These are phyloP conservation scores for Deroptyus accipitrinus DNA, from an alignment of 2,113 vertebrate genomes.

Conservation along the genomic window DNA sequence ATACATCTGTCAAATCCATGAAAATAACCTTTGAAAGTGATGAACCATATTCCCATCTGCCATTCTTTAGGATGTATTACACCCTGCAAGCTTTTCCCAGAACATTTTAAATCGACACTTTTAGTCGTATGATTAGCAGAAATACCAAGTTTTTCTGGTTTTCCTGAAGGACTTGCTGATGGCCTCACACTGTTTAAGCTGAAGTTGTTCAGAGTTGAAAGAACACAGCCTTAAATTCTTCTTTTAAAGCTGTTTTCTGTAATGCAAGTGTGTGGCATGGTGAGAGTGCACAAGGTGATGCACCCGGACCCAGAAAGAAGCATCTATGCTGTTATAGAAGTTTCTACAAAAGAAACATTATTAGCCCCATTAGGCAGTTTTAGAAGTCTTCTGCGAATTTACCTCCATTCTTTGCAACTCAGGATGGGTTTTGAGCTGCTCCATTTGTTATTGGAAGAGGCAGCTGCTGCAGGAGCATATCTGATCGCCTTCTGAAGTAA, in stretches of 20 bases:
- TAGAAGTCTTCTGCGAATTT: background rate
- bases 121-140: background rate
- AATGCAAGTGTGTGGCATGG: too few species aligned
- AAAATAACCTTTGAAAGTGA: slow-evolving; percentile 54
- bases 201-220: slow-evolving; percentile 4
- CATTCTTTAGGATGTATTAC: slow-evolving; percentile 13
- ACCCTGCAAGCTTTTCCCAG: background rate
- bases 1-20: slow-evolving; percentile 61
- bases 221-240: background rate
- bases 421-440: background rate
- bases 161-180: background rate
- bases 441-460: background rate
- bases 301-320: background rate
- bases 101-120: slow-evolving; percentile 9
- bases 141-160: background rate
- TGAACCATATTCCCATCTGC: slow-evolving; percentile 53
- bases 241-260: background rate
- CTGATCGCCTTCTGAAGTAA: background rate
- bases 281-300: background rate
- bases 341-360: background rate
- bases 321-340: background rate
- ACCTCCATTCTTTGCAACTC: background rate
- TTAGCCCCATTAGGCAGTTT: background rate
- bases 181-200: background rate
- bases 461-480: background rate